Evolutionary conservation across 2,888 invertebrate species (phyloP), one percentile per base, ranked within the genome.

Genomic region (Ptycholaimellus sp.): DNA sequence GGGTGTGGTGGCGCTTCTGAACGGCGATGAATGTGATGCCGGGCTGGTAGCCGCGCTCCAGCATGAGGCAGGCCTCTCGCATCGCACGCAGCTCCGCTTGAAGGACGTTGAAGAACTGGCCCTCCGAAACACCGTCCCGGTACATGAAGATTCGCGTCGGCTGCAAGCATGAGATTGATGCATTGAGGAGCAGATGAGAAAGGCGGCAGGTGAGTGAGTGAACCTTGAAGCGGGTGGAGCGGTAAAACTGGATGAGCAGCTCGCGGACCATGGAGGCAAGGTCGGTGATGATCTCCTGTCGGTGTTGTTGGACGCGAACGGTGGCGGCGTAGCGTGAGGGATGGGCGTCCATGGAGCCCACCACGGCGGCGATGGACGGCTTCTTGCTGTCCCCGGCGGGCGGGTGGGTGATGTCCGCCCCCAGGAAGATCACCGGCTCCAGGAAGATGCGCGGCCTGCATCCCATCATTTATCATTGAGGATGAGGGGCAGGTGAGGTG

Each of bases 271-370:
- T 99, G 50, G 82, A 81, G 59, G 85, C 81, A 54, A 99, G 71
- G 64, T 99, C 96, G 61, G 87, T 83, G 45, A 99, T 99, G 52
- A 93, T 85, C 67, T 99, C 96, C 43, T 46, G 90, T 46, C 96
- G 48, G 34, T 56, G 56, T 41, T 55, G 56, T 61, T 99, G 96
- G 40, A 99, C 93, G 37, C 96, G 61, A 35, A 96, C 93, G 2
- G 93, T 90, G 46, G 93, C 93, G 30, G 93, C 85, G 64, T 96
- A 96, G 30, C 96, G 73, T 46, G 85, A 85, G 19, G 96, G 96
- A 68, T 99, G 96, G 41, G 90, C 96, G 67, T 99, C 96, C 90
- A 99, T 96, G 44, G 87, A 87, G 44, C 87, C 96, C 13, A 99
- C 96, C 37, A 96, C 66, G 9, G 55, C 55, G 6, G 55, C 55